A percentile compares a stretch with the other conserved stretches of the same genome.
These are phyloP conservation scores for Strigamia crassipes DNA, from an alignment of 2,888 invertebrate genomes.

Conservation along the genomic window DNA sequence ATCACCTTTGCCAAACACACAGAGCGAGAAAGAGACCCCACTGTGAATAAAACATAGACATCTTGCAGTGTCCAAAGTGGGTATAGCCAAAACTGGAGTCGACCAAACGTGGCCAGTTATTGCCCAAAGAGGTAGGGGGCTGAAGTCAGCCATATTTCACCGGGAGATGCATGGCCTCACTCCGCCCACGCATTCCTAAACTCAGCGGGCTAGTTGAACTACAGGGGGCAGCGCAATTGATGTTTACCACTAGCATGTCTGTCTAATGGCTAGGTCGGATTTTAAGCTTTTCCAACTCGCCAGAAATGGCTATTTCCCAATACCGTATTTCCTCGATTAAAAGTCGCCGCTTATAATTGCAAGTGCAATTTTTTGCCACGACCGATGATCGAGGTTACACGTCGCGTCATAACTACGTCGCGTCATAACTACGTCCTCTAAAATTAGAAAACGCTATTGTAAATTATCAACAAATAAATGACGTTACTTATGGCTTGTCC, in stretches of 20 bases:
- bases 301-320: too few species aligned
- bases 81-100: conserved; percentile 15
- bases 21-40: not conserved
- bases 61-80: conserved; percentile 6
- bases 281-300: conserved; percentile 16
- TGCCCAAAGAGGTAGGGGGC: conserved; percentile 29
- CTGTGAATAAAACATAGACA: conserved; percentile 38
- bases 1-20: not conserved
- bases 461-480: too few species aligned
- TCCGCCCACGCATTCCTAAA: conserved; percentile 40
- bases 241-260: conserved; percentile 27
- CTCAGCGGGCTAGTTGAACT: conserved; percentile 30
- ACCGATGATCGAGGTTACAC: too few species aligned
- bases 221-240: conserved; percentile 6
- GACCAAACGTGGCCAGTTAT: conserved; percentile 39
- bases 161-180: conserved; percentile 19
- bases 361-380: too few species aligned
- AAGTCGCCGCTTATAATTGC: too few species aligned
- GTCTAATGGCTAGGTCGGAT: not conserved
- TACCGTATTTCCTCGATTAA: too few species aligned
- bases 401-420: too few species aligned
- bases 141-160: conserved; percentile 29
- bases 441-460: too few species aligned
- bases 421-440: too few species aligned
- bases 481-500: too few species aligned